Conservation (phyloP, 2,888 invertebrate species). For the Nezara viridula region DNA sequence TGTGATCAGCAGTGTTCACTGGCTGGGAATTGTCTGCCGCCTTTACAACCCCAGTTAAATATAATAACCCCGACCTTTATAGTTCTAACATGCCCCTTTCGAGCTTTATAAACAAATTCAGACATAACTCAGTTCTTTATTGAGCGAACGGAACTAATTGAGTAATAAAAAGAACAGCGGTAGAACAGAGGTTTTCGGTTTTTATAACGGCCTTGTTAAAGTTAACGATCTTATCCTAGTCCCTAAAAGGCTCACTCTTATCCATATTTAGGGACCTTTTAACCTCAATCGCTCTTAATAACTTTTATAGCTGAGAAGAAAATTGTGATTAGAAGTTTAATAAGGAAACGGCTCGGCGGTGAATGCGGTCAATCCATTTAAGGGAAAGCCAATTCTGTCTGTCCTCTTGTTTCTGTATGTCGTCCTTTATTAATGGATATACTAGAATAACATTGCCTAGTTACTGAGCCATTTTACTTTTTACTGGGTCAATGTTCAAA, state of each 20-base stretch:
- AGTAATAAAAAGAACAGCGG: slow-evolving; percentile 30
- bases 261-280: slow-evolving; percentile 39
- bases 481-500: too few species aligned
- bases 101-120: neutral
- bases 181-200: slow-evolving; percentile 18
- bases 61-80: neutral
- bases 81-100: neutral
- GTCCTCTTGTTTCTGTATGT: neutral
- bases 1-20: too few species aligned
- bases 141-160: neutral
- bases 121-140: neutral
- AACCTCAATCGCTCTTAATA: slow-evolving; percentile 7
- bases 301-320: neutral
- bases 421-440: neutral
- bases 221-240: neutral
- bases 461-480: neutral
- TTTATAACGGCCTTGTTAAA: slow-evolving; percentile 28
- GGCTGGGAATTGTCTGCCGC: neutral
- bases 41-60: neutral
- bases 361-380: neutral
- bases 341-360: neutral
- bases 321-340: slow-evolving; percentile 20
- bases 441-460: neutral
- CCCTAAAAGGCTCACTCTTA: neutral
- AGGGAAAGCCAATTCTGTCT: neutral